These are phyloP conservation scores for Drosophila aldrichi DNA, from an alignment of 2,888 invertebrate genomes.

Conservation along the genomic window DNA sequence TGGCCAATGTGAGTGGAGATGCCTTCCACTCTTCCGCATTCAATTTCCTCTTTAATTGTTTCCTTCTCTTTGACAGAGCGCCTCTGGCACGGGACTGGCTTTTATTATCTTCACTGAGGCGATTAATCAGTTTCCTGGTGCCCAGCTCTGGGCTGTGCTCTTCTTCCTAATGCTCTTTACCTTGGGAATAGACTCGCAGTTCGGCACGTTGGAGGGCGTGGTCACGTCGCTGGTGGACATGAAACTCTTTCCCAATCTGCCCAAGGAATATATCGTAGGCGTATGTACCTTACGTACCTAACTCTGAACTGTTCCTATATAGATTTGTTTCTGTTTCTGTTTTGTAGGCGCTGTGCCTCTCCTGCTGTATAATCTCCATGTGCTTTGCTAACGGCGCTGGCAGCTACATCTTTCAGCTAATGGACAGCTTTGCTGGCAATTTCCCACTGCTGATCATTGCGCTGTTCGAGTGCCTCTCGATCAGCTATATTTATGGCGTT, in stretches of 20 bases:
- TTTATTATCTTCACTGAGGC: constrained; percentile 99
- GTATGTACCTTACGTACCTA: constrained; percentile 74
- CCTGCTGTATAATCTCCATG: constrained; percentile 94
- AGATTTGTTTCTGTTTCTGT: background rate
- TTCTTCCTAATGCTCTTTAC: constrained; percentile 99
- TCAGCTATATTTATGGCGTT: constrained; percentile 97
- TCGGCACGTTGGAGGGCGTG: constrained; percentile 97
- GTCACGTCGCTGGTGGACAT: constrained; percentile 98
- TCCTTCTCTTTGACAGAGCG: constrained; percentile 88
- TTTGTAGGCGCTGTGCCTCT: constrained; percentile 88
- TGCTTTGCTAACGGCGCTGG: constrained; percentile 96
- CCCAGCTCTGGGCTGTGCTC: constrained; percentile 97
- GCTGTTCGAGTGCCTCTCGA: constrained; percentile 95
- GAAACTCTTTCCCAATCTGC: constrained; percentile 95
- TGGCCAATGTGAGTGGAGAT: constrained; percentile 92
- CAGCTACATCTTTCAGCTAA: constrained; percentile 96
- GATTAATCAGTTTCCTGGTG: constrained; percentile 98
- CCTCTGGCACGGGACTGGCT: constrained; percentile 97
- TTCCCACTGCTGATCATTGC: constrained; percentile 96
- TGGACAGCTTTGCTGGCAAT: constrained; percentile 97
- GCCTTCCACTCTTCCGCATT: background rate
- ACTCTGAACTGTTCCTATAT: background rate
- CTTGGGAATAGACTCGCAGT: constrained; percentile 98
- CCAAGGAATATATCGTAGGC: constrained; percentile 95
- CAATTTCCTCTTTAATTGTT: background rate